These are phyloP conservation scores for Ciconia maguari DNA, from an alignment of 2,113 vertebrate genomes.

Conservation along the genomic window DNA sequence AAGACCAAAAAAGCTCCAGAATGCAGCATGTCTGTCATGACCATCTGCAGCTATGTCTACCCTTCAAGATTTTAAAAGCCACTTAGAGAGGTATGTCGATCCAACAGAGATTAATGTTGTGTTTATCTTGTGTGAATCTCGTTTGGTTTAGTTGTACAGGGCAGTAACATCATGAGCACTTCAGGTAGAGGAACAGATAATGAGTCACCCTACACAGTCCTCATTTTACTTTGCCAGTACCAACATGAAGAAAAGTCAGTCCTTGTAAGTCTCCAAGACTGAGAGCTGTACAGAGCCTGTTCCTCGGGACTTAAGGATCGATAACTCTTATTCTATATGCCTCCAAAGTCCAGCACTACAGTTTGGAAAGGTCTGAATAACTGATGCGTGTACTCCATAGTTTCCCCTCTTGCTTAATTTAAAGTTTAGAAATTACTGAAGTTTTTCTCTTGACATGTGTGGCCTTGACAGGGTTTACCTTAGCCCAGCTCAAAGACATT, in stretches of 20 bases:
- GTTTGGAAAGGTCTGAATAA: not conserved
- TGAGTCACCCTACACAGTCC: not conserved
- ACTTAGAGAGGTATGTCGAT: not conserved
- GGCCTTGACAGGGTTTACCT: not conserved
- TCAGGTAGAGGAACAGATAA: not conserved
- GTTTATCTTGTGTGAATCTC: not conserved
- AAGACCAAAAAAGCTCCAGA: not conserved
- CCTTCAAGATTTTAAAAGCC: not conserved
- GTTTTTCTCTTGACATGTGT: not conserved
- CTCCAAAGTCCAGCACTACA: not conserved
- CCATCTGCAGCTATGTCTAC: not conserved
- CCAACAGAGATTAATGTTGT: not conserved
- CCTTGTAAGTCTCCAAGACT: not conserved
- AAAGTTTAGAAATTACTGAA: not conserved
- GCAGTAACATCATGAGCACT: not conserved
- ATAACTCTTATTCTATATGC: not conserved
- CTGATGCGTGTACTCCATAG: rapidly evolving
- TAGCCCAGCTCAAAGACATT: not conserved
- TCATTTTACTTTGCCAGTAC: not conserved
- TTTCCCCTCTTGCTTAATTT: not conserved
- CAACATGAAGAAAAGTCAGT: not conserved
- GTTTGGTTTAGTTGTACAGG: not conserved
- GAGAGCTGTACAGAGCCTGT: not conserved
- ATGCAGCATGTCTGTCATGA: not conserved
- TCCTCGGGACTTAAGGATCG: not conserved